These are phyloP conservation scores for Priocnemis perturbator DNA, from an alignment of 2,888 invertebrate genomes.

Conservation along the genomic window DNA sequence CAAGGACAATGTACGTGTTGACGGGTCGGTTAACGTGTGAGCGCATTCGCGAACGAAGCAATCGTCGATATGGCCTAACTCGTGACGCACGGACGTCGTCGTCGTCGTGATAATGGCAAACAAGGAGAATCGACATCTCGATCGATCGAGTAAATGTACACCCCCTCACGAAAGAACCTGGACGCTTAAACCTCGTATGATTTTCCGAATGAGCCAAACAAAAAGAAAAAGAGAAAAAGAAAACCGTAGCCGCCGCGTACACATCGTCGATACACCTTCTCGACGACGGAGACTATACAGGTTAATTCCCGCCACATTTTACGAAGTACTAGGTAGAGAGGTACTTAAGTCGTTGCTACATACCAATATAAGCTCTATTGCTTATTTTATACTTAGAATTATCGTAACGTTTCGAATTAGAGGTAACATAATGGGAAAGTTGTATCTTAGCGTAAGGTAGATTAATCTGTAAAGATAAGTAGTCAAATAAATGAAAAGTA, in stretches of 20 bases:
- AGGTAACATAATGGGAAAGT: conserved; percentile 72
- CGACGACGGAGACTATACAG: conserved; percentile 42
- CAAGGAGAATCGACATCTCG: conserved; percentile 41
- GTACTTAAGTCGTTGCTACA: conserved; percentile 73
- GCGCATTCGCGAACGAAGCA: too few relatives aligned
- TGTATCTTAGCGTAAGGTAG: conserved; percentile 73
- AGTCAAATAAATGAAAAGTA: conserved; percentile 74
- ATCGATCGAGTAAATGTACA: conserved; percentile 31
- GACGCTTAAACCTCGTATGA: conserved; percentile 44
- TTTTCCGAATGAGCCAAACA: conserved; percentile 31
- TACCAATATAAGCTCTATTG: conserved; percentile 72
- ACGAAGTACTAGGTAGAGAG: conserved; percentile 64
- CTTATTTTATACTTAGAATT: conserved; percentile 75
- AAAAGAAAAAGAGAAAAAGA: conserved; percentile 23
- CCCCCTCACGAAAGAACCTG: conserved; percentile 35
- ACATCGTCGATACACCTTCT: conserved; percentile 38
- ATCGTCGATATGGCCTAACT: conserved; percentile 28
- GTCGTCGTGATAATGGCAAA: conserved; percentile 7
- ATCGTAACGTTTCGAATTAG: conserved; percentile 69
- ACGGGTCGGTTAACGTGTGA: not conserved
- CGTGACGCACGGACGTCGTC: conserved; percentile 10
- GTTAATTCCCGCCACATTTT: conserved; percentile 61
- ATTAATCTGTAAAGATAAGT: conserved; percentile 74
- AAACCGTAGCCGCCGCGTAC: conserved; percentile 18
- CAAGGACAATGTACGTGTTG: conserved; percentile 11